Base-by-base conservation (phyloP, 2,113 vertebrate genomes). In the Corydoras sp. region DNA sequence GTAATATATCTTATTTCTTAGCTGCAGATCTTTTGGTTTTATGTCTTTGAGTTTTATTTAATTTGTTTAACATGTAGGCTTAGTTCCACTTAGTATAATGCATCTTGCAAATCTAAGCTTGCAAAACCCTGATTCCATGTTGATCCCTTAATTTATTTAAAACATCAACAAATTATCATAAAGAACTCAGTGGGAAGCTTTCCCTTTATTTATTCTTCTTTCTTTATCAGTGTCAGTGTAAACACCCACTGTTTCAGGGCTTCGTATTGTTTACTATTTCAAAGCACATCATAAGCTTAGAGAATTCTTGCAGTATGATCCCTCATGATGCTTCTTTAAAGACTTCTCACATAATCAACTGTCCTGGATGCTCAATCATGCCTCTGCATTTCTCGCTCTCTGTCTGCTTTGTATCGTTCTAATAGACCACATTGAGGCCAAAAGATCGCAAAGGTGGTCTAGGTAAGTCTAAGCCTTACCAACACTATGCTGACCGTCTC, bases 321-420 rank as follows among this genome's bases (percentile, higher is more conserved):
- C 50, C 54, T 54, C 9, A 64, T 74, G 64, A 65, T 73, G 74
- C 9, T 59, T 78, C 66, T 72, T 75, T 81, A 70, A 78, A 79
- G 74, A 60, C 64, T 65, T 73, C 68, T 75, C 35, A 74, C 65
- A 65, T 31, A 32, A 64, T 68, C 53, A 58, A 61, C 43, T 68
- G 69, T 53, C 61, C 56, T 55, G 48, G 35, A 53, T 74, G 72
- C 75, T 76, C 69, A 76, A 72, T 77, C 68, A 70, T 79, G 62
- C 73, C 62, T 76, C 66, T 68, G 61, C 32, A 48, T 54, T 5
- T 30, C n/a, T 69, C 54, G 43, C 31, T 68, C 15, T 35, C 32
- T 4, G 35, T 68, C 58, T 55, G 56, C 53, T 35, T 75, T 59
- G 54, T 29, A 62, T 50, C 35, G 31, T 65, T 43, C 35, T 43